Conservation (phyloP, 2,888 invertebrate genomes). For the Gari tellinella region DNA sequence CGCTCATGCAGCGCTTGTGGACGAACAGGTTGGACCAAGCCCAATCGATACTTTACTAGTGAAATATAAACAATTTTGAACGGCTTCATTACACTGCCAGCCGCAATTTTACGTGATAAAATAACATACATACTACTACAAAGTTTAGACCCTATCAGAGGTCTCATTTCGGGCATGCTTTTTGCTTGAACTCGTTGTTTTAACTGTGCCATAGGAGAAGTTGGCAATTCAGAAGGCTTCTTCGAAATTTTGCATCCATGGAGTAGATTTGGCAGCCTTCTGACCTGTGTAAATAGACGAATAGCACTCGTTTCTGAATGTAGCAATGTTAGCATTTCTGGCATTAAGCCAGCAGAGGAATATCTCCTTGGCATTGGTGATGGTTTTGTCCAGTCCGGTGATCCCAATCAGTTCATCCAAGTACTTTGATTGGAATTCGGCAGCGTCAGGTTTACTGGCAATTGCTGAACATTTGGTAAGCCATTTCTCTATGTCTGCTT, state of each 20-base stretch:
- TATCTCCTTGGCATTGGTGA: slow-evolving; percentile 6
- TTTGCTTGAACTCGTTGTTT: too few relatives aligned
- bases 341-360: slow-evolving; percentile 38
- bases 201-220: too few relatives aligned
- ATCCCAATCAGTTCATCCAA: slow-evolving; percentile 32
- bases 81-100: too few relatives aligned
- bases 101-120: too few relatives aligned
- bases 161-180: too few relatives aligned
- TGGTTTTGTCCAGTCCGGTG: slow-evolving; percentile 15
- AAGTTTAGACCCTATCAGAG: too few relatives aligned
- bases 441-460: slow-evolving; percentile 28
- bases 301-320: slow-evolving; percentile 40
- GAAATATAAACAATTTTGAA: too few relatives aligned
- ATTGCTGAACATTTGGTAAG: slow-evolving; percentile 10
- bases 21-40: too few relatives aligned
- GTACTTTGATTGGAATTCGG: slow-evolving; percentile 46
- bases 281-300: slow-evolving; percentile 35
- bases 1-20: too few relatives aligned
- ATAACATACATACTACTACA: too few relatives aligned
- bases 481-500: slow-evolving; percentile 29
- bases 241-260: slow-evolving; percentile 54
- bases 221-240: too few relatives aligned
- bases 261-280: slow-evolving; percentile 8
- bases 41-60: too few relatives aligned
- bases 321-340: slow-evolving; percentile 34